Percentiles rank a stretch among this genome's conserved stretches.
Conservation (phyloP, 2,113 vertebrate species). For the Meriones unguiculatus region DNA sequence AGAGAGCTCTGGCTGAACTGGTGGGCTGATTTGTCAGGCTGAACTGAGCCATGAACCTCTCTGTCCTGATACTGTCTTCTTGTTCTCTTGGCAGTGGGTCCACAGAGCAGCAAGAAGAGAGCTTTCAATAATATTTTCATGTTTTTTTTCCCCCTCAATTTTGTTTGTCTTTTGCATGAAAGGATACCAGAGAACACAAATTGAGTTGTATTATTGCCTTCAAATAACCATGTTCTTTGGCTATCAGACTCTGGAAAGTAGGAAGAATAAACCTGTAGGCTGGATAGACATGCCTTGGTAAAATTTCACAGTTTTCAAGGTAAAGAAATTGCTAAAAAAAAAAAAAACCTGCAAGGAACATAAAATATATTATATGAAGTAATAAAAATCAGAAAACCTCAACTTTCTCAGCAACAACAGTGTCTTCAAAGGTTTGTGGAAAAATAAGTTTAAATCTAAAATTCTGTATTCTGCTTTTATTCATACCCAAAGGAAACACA, state of each 20-base stretch:
- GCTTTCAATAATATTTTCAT: not conserved
- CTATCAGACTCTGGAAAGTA: not conserved
- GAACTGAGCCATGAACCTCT: not conserved
- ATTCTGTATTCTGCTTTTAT: not conserved
- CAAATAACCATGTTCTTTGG: too few relatives aligned
- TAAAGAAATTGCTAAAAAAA: not conserved
- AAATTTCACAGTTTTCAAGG: not conserved
- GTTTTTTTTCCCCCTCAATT: not conserved
- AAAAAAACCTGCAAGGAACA: not conserved
- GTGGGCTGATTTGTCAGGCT: too few relatives aligned
- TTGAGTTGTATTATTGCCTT: not conserved
- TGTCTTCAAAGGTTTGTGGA: constrained; percentile 10
- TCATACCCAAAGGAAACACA: not conserved
- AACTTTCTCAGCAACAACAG: not conserved
- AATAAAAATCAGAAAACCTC: not conserved
- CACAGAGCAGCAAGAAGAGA: not conserved
- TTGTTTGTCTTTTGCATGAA: not conserved
- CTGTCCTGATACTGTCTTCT: not conserved
- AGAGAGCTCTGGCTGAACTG: rapidly evolving
- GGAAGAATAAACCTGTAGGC: not conserved
- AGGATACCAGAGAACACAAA: not conserved
- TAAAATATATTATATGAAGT: not conserved
- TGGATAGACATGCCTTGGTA: not conserved
- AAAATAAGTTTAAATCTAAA: constrained; percentile 39
- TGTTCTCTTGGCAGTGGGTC: not conserved